Percentiles rank a stretch among this genome's conserved stretches.
Evolutionary conservation across 2,888 invertebrate genomes (phyloP).

Genomic region (Eupithecia subumbrata): DNA sequence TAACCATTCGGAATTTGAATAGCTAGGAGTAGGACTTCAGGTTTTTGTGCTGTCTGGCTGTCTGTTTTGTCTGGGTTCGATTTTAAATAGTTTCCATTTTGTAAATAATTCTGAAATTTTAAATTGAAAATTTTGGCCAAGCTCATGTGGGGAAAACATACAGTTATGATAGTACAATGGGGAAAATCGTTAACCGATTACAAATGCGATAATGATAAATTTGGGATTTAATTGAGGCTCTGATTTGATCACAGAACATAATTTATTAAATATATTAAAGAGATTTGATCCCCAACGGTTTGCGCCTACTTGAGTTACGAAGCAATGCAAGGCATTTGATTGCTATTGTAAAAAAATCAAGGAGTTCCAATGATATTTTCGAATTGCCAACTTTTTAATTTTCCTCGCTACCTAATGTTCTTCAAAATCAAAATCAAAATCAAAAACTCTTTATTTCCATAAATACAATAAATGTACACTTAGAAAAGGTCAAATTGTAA

Average conservation of each 20-base stretch:
- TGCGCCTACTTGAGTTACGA: neutral
- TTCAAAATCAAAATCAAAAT: too few relatives aligned
- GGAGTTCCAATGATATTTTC: neutral
- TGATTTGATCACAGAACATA: neutral
- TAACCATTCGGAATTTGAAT: constrained; percentile 19
- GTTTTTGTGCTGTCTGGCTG: constrained; percentile 5
- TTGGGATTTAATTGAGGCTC: neutral
- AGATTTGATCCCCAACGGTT: neutral
- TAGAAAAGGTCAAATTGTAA: too few relatives aligned
- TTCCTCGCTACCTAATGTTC: neutral
- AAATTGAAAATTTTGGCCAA: too few relatives aligned
- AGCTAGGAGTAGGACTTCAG: neutral
- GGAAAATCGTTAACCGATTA: too few relatives aligned
- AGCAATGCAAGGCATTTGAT: neutral
- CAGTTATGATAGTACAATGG: too few relatives aligned
- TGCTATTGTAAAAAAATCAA: neutral
- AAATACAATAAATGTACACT: too few relatives aligned
- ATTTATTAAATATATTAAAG: too few relatives aligned
- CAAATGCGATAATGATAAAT: neutral
- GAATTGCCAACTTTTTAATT: too few relatives aligned
- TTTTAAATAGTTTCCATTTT: neutral
- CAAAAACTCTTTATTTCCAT: too few relatives aligned
- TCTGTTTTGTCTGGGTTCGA: neutral
- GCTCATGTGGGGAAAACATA: too few relatives aligned
- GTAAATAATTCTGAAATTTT: too few relatives aligned